phyloP scores from a whole-genome alignment of 2,888 invertebrate genomes.

The Anoncus sp. region DNA sequence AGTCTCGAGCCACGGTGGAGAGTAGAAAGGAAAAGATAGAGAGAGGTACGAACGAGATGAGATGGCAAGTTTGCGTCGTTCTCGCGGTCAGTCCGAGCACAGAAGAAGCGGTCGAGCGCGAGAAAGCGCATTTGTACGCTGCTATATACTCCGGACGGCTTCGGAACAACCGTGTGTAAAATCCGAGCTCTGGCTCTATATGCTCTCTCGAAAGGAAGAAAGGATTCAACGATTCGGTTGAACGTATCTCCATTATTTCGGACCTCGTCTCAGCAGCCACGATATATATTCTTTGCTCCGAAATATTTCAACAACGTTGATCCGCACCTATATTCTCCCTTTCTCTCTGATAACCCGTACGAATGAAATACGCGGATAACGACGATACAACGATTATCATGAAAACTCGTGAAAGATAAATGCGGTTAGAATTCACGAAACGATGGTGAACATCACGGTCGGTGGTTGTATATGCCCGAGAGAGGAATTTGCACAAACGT shows the following conservation, averaged over 20 bases:
- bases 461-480: slow-evolving; percentile 25
- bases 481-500: slow-evolving; percentile 53
- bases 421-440: no score
- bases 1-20: slow-evolving; percentile 13
- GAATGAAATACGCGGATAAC: no score
- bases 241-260: slow-evolving; percentile 7
- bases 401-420: neutral
- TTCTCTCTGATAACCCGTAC: no score
- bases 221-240: neutral
- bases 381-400: no score
- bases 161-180: slow-evolving; percentile 11
- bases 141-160: neutral
- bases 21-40: slow-evolving; percentile 13
- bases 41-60: slow-evolving; percentile 4
- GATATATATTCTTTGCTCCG: no score
- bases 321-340: no score
- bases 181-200: slow-evolving; percentile 3
- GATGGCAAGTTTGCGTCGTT: slow-evolving; percentile 20
- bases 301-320: no score
- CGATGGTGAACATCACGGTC: no score
- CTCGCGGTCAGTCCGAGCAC: slow-evolving; percentile 28
- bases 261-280: no score
- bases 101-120: slow-evolving; percentile 18
- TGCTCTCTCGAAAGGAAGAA: neutral
- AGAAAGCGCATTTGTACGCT: slow-evolving; percentile 29